Percentiles rank a stretch among this genome's conserved stretches.
phyloP scores from a whole-genome alignment of 2,888 invertebrate genomes.

The Endomychus coccineus region DNA sequence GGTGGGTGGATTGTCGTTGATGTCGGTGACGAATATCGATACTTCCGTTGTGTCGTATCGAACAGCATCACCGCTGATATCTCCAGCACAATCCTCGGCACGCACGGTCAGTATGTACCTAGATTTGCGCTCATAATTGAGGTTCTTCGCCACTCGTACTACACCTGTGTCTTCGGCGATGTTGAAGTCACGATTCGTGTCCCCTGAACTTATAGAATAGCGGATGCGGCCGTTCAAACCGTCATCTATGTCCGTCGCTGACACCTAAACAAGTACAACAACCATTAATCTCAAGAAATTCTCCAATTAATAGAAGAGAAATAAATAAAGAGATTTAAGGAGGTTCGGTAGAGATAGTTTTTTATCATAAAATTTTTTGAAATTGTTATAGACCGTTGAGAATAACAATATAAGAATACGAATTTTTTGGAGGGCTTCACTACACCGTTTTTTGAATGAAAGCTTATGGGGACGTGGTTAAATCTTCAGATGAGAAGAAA shows the following conservation, averaged over 20 bases:
- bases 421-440: too few species aligned
- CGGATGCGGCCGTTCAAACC: conserved; percentile 86
- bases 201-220: conserved; percentile 83
- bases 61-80: conserved; percentile 50
- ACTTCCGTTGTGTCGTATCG: conserved; percentile 70
- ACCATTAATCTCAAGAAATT: too few species aligned
- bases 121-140: conserved; percentile 86
- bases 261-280: conserved; percentile 53
- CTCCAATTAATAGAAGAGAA: too few species aligned
- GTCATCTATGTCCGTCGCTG: conserved; percentile 82
- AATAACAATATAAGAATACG: too few species aligned
- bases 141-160: conserved; percentile 82
- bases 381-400: too few species aligned
- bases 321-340: too few species aligned
- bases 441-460: too few species aligned
- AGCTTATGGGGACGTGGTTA: too few species aligned
- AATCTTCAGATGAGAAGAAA: too few species aligned
- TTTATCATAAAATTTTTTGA: too few species aligned
- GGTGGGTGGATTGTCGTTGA: conserved; percentile 89
- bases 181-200: conserved; percentile 84
- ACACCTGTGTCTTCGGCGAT: conserved; percentile 89
- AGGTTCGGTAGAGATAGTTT: too few species aligned
- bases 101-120: conserved; percentile 76
- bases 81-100: conserved; percentile 81
- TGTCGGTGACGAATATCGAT: conserved; percentile 78